Percentiles rank a stretch among this genome's conserved stretches.
Conservation (phyloP, 1,140 invertebrate genomes). For the Brachionus manjavacas region DNA sequence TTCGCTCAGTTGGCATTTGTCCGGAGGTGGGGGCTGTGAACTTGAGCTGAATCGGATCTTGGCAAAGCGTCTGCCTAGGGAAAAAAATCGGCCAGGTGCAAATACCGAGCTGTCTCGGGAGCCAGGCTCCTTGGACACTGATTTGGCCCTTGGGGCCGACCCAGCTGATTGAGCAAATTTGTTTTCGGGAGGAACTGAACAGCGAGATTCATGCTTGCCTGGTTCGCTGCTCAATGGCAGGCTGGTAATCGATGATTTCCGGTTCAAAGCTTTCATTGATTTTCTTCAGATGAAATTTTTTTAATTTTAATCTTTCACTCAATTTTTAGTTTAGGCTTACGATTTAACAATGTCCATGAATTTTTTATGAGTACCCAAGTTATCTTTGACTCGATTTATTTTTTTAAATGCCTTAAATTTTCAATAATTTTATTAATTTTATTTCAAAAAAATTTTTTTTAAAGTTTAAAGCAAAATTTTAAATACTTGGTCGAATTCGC, state of each 20-base stretch:
- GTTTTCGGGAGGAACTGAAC: background rate
- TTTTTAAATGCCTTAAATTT: conserved; percentile 16
- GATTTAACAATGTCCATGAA: conserved; percentile 43
- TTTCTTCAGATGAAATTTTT: no score
- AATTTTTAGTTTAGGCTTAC: background rate
- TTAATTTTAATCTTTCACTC: no score
- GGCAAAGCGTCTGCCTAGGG: conserved; percentile 23
- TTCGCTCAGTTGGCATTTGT: background rate
- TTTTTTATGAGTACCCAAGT: conserved; percentile 34
- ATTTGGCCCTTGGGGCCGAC: background rate
- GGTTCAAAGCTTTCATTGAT: conserved; percentile 33
- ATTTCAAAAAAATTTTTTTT: background rate
- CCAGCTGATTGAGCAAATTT: background rate
- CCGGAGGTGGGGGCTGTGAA: conserved; percentile 31
- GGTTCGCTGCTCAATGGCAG: background rate
- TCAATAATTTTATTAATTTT: background rate
- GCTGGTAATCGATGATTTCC: conserved; percentile 23
- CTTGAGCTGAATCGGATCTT: conserved; percentile 28
- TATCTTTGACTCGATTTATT: conserved; percentile 35
- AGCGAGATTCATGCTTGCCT: background rate
- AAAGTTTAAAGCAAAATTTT: background rate
- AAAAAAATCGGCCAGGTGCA: conserved; percentile 35
- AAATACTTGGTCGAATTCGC: conserved; percentile 31
- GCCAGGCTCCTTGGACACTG: conserved; percentile 33
- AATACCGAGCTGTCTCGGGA: conserved; percentile 6